Evolutionary conservation across 2,797 vertebrate species (phyloP), one percentile per base, ranked within the genome.

Genomic region (Alcedo atthis): DNA sequence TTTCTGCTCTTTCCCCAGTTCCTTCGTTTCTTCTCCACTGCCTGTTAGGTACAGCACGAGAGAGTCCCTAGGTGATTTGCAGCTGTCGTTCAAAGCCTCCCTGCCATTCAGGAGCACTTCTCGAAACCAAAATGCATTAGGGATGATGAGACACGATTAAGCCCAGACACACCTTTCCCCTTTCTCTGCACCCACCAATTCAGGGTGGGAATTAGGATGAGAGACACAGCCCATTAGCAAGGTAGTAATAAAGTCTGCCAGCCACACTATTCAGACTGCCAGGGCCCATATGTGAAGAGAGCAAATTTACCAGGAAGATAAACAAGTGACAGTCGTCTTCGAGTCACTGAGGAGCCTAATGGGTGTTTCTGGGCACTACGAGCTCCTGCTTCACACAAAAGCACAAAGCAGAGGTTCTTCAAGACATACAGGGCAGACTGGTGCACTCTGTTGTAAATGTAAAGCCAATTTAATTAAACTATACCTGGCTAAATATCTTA

Each of bases 41-140:
- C 22, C n/a, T 69, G 67, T 55, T 40, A 7, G 1, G 26, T 12
- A 25, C 0, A 1, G 46, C 24, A 10, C 0, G 0, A 46, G 40
- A 48, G 8, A 69, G n/a, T 32, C 58, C 53, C 43, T 14, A 48
- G 22, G 32, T 62, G 46, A 78, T 57, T 54, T 20, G 33, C 46
- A 78, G 80, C 67, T 76, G 59, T 42, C 83, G 55, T 8, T 76
- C 81, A 54, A 76, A 88, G 71, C 55, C 59, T 71, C 71, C 79
- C 9, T 43, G 70, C 64, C 61, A 8, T 59, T 32, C 68, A 21
- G 3, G 40, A 76, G 22, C 53, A 28, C 46, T 63, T 45, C 61
- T 37, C 4, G 0, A 24, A 43, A 25, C 24, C 51, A n/a, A 25
- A 40, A 59, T 16, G 20, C 57, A 24, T 13, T 25, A 49, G 57